Evolutionary conservation across 2,113 vertebrate genomes (phyloP).

Genomic region (Gasterosteus nipponicus): DNA sequence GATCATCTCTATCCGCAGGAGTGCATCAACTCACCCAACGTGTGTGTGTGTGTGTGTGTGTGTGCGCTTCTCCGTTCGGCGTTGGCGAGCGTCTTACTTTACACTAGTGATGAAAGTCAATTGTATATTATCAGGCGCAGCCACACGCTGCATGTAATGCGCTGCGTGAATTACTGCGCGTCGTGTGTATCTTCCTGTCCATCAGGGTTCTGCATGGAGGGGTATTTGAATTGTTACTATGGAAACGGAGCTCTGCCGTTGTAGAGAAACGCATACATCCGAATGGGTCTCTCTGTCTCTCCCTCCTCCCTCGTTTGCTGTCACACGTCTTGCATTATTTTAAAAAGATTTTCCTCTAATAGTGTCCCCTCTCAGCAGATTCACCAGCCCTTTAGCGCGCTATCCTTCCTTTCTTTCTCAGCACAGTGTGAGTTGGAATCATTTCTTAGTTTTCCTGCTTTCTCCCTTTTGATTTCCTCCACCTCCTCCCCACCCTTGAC

Average conservation of each 20-base stretch:
- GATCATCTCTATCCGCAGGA: slow-evolving; percentile 49
- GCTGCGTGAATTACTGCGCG: slow-evolving; percentile 31
- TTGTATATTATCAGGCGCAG: slow-evolving; percentile 48
- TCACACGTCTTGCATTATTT: slow-evolving; percentile 56
- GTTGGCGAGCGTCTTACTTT: slow-evolving; percentile 42
- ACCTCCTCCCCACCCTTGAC: slow-evolving; percentile 28
- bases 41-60: slow-evolving; percentile 19
- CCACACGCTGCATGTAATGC: slow-evolving; percentile 24
- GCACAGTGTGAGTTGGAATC: slow-evolving; percentile 3
- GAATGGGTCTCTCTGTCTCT: slow-evolving; percentile 55
- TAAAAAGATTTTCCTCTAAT: slow-evolving; percentile 24
- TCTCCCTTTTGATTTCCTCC: slow-evolving; percentile 19
- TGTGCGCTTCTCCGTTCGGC: slow-evolving; percentile 40
- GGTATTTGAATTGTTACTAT: slow-evolving; percentile 84
- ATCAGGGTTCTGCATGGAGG: slow-evolving; percentile 67
- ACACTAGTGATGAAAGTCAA: slow-evolving; percentile 53
- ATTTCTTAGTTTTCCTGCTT: neutral
- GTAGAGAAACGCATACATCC: slow-evolving; percentile 61
- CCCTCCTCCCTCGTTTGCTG: slow-evolving; percentile 43
- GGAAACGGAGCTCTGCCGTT: slow-evolving; percentile 79
- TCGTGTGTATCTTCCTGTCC: slow-evolving; percentile 65
- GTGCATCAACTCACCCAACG: slow-evolving; percentile 40
- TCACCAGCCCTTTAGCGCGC: slow-evolving; percentile 20
- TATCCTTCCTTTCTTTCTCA: slow-evolving; percentile 7
- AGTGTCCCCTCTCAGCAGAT: slow-evolving; percentile 22